Evolutionary conservation across 1,140 invertebrate species (phyloP), one percentile per base, ranked within the genome.

Genomic region (Calephelis virginiensis): DNA sequence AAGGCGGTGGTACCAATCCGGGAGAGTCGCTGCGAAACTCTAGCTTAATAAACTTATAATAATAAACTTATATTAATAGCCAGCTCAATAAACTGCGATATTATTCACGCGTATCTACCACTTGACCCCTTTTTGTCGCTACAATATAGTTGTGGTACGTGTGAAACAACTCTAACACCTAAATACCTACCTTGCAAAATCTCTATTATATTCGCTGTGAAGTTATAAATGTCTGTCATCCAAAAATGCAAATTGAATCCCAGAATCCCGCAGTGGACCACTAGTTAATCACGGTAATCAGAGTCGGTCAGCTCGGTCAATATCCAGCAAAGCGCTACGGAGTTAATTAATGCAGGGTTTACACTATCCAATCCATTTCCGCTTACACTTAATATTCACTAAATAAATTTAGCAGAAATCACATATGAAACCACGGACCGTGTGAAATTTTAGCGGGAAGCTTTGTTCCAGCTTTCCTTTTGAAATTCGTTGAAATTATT

Each of bases 281-380:
- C 60, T 8, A 61, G 60, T 61, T 61, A 43, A 61, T 61, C 60
- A 61, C 43, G 11, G 38, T 61, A 61, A 61, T 61, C 60, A 61
- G 37, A 40, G 60, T n/a, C n/a, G 60, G 60, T 43, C 60, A 46
- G 43, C 38, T 61, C 60, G 60, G 60, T 43, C 60, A 61, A 61
- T 61, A 61, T 61, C 60, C 38, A 46, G 43, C 43, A 14, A 46
- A 43, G 13, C 60, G 40, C 60, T 46, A 8, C 60, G 43, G 60
- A 61, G 40, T 61, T 61, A 40, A 61, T 61, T 61, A 61, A 61
- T 45, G 60, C 60, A 43, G 13, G 60, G 38, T 17, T 61, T 17
- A 61, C 60, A 61, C 38, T n/a, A 8, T 8, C 11, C 60, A 11
- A 61, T 43, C 14, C 13, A 43, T 14, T 61, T 45, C n/a, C 40